phyloP scores from a whole-genome alignment of 2,797 vertebrate genomes.

The Champsocephalus gunnari region DNA sequence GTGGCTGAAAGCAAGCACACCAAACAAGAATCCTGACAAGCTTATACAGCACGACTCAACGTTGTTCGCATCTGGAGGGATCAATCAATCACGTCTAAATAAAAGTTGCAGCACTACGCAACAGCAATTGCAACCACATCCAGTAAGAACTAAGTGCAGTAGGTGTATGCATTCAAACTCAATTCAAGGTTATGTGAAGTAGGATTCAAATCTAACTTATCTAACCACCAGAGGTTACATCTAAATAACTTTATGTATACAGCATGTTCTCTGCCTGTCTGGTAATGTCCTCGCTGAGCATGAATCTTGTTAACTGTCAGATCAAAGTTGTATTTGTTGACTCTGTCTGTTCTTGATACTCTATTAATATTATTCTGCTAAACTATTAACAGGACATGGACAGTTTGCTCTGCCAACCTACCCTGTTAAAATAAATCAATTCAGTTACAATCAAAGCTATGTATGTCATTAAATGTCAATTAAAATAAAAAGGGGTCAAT shows the following conservation, averaged over 20 bases:
- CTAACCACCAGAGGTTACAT: neutral
- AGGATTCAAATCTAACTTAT: neutral
- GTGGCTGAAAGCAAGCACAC: neutral
- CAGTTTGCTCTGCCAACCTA: neutral
- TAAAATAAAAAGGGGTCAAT: constrained; percentile 1
- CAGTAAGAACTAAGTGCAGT: constrained; percentile 4
- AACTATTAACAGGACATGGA: neutral
- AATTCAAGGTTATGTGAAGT: neutral
- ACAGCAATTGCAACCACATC: neutral
- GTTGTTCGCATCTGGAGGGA: constrained; percentile 22
- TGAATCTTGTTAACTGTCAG: constrained; percentile 7
- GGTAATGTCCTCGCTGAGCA: neutral
- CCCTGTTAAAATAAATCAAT: neutral
- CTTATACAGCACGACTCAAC: constrained; percentile 7
- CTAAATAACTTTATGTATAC: neutral
- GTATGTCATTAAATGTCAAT: neutral
- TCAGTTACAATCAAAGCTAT: neutral
- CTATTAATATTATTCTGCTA: constrained; percentile 1
- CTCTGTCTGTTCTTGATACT: neutral
- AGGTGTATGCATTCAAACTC: neutral
- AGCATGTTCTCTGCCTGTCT: neutral
- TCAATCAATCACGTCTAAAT: constrained; percentile 15
- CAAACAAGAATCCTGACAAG: neutral
- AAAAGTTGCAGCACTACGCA: constrained; percentile 11
- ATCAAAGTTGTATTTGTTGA: neutral